Percentiles rank a stretch among this genome's conserved stretches.
Evolutionary conservation across 2,888 invertebrate genomes (phyloP).

Genomic region (Drosophila neutralis): DNA sequence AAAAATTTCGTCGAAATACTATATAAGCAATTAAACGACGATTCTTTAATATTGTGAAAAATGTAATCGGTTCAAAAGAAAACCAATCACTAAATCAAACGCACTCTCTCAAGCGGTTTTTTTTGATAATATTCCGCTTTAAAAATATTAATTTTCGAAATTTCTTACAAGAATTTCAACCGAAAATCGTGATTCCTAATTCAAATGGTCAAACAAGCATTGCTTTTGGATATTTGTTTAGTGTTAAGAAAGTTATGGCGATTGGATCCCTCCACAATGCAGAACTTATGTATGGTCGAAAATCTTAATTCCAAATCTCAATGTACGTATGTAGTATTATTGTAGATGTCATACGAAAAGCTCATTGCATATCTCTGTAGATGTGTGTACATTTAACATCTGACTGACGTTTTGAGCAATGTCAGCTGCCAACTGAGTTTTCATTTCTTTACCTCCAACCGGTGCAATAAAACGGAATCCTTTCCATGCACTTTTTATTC

Average conservation of each 20-base stretch:
- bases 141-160: background rate
- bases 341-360: background rate
- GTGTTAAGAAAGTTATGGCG: no score
- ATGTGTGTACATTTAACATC: background rate
- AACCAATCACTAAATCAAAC: background rate
- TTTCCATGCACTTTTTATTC: slow-evolving; percentile 46
- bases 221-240: no score
- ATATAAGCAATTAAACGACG: background rate
- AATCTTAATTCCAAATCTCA: background rate
- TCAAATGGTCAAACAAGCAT: background rate
- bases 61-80: background rate
- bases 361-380: background rate
- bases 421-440: slow-evolving; percentile 17
- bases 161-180: background rate
- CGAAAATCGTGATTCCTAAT: background rate
- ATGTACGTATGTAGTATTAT: background rate
- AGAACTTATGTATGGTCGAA: background rate
- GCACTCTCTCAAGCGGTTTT: background rate
- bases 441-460: slow-evolving; percentile 6
- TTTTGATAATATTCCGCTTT: background rate
- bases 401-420: background rate
- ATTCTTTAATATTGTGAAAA: background rate
- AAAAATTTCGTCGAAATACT: background rate
- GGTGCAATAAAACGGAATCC: slow-evolving; percentile 14
- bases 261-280: no score